Base-by-base conservation (phyloP, 2,113 vertebrate species). In the Chunga burmeisteri region DNA sequence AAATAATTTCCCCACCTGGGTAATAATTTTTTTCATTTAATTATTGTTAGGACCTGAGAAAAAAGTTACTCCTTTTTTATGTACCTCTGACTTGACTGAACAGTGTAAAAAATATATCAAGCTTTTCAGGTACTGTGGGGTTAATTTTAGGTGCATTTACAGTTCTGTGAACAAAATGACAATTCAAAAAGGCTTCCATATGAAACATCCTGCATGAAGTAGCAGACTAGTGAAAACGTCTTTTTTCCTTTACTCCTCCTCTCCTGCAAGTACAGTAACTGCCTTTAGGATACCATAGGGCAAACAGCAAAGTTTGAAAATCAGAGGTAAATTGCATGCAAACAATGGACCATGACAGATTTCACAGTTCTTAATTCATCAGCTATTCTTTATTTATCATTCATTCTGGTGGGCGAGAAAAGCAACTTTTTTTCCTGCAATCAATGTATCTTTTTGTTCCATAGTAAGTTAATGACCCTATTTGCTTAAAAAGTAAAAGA, bases 101-200 rank as follows among this genome's bases (percentile, higher is more conserved):
- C 86, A 94, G 52, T 96, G 27, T 73, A 94, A 96, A 97, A 95
- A 95, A 96, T 84, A 42, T 49, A 94, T 93, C 42, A 52, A 96
- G 79, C 16, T 81, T 96, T 94, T 96, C 81, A 86, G 84, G 55
- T 95, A 86, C 86, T 74, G 16, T 74, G 15, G 66, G 87, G 42
- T 94, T 75, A 95, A 78, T 95, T 97, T 94, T 53, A 95, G 59
- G 72, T 88, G 53, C 58, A 81, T 96, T 96, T 88, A 78, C 79
- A 77, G 44, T 50, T 91, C 70, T 93, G 75, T 94, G 91, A 61
- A 66, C 82, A 97, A 95, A 95, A 94, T 80, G 55, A 40, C 84
- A 65, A 47, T 96, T 96, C 81, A 78, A 74, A 96, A 94, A 84
- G 25, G 10, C 73, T 88, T 93, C 61, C 50, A 70, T 40, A 53